Evolutionary conservation across 1,140 invertebrate genomes (phyloP).

Genomic region (Stegodyphus mimosarum): DNA sequence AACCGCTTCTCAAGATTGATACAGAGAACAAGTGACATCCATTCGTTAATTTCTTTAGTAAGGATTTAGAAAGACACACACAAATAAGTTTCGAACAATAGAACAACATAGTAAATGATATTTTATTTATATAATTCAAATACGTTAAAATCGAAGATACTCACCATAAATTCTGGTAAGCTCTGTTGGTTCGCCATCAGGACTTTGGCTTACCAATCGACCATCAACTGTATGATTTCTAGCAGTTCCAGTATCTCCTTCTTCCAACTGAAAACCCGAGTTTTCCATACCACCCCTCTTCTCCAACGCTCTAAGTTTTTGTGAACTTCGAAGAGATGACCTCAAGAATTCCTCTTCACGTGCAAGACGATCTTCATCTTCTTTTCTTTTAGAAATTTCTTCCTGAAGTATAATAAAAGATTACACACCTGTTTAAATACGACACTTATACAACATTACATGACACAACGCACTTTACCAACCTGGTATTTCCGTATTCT

Average conservation of each 20-base stretch:
- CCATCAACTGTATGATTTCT: not conserved
- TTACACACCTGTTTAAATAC: not conserved
- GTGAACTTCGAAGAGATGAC: slow-evolving; percentile 86
- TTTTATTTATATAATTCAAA: no score
- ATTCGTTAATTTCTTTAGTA: no score
- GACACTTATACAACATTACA: not conserved
- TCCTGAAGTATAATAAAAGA: slow-evolving; percentile 33
- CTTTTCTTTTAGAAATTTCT: slow-evolving; percentile 53
- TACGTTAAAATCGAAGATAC: slow-evolving; percentile 62
- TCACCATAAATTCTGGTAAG: slow-evolving; percentile 73
- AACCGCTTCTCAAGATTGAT: no score
- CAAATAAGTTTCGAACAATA: no score
- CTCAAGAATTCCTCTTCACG: slow-evolving; percentile 89
- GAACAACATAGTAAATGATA: no score
- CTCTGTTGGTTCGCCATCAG: slow-evolving; percentile 59
- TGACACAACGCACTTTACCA: no score
- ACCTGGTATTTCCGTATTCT: slow-evolving; percentile 92
- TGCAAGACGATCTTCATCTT: slow-evolving; percentile 66
- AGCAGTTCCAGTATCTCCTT: slow-evolving; percentile 1
- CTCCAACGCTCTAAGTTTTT: slow-evolving; percentile 90
- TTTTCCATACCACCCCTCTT: slow-evolving; percentile 78
- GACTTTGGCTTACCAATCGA: not conserved
- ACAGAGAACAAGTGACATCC: no score
- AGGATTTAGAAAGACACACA: no score
- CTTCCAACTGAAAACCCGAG: slow-evolving; percentile 83